A percentile compares a stretch with the other conserved stretches of the same genome.
phyloP scores from a whole-genome alignment of 2,797 vertebrate genomes.

The Prunella strophiata region DNA sequence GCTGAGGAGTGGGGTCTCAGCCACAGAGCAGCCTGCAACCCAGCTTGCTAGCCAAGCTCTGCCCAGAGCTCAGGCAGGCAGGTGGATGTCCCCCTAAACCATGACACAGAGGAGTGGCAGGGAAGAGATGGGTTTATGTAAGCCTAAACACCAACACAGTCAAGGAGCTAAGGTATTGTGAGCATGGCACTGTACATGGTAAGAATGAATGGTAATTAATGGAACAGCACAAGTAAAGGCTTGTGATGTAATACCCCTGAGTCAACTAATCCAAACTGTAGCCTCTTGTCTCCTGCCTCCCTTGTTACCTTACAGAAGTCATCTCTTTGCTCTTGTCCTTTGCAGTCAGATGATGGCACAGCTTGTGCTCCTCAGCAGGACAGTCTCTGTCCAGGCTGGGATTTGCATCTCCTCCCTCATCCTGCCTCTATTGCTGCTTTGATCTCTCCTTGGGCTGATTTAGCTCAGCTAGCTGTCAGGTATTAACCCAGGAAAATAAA shows the following conservation, averaged over 20 bases:
- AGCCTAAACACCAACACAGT: accelerated
- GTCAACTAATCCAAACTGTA: background rate
- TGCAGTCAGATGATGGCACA: background rate
- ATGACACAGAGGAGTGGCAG: background rate
- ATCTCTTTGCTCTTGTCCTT: background rate
- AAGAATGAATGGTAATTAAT: background rate
- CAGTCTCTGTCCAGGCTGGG: background rate
- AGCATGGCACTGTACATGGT: accelerated
- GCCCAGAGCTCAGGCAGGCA: background rate
- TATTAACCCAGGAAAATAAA: background rate
- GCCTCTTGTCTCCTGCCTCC: background rate
- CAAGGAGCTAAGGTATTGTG: background rate
- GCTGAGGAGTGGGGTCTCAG: background rate
- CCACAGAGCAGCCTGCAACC: background rate
- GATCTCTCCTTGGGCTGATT: background rate
- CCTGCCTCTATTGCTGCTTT: background rate
- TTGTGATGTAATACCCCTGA: background rate
- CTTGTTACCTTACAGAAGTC: background rate
- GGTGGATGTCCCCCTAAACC: accelerated
- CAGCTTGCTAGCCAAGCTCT: accelerated
- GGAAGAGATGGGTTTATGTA: background rate
- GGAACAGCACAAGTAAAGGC: background rate
- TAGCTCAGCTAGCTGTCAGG: background rate
- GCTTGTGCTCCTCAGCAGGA: background rate
- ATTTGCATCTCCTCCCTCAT: background rate